Percentiles rank a stretch among this genome's conserved stretches.
phyloP scores from a whole-genome alignment of 1,140 invertebrate genomes.

The Laodelphax striatellus region DNA sequence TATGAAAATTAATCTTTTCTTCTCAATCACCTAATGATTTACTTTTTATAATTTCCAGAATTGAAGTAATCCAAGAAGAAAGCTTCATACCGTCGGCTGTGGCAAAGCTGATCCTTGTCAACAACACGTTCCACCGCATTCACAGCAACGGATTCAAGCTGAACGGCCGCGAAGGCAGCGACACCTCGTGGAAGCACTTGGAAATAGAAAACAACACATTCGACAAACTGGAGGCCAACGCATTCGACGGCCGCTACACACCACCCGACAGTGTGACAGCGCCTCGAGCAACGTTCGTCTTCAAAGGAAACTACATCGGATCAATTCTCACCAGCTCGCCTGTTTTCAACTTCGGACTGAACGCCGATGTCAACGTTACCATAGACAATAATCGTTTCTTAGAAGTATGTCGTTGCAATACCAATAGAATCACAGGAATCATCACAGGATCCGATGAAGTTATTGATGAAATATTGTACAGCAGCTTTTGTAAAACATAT shows the following conservation, averaged over 20 bases:
- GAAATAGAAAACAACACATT: conserved; percentile 51
- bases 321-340: conserved; percentile 20
- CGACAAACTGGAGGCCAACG: conserved; percentile 38
- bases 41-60: conserved; percentile 37
- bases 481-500: too few relatives aligned
- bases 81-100: conserved; percentile 44
- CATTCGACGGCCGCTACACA: conserved; percentile 33
- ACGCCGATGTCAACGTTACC: conserved; percentile 41
- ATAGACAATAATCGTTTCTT: conserved; percentile 29
- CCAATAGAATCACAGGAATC: too few relatives aligned
- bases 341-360: conserved; percentile 47
- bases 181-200: conserved; percentile 41
- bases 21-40: too few relatives aligned
- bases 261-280: conserved; percentile 17
- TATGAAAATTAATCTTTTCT: too few relatives aligned
- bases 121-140: conserved; percentile 46
- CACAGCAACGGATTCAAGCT: conserved; percentile 41
- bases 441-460: too few relatives aligned
- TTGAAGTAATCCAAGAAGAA: conserved; percentile 43
- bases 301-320: conserved; percentile 20
- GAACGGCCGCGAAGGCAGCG: conserved; percentile 26
- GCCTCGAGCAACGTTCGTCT: too few relatives aligned
- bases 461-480: too few relatives aligned
- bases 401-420: conserved; percentile 35
- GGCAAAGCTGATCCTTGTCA: conserved; percentile 42